Base-by-base conservation (phyloP, 2,797 vertebrate genomes). In the Acestrorhynchus altus region DNA sequence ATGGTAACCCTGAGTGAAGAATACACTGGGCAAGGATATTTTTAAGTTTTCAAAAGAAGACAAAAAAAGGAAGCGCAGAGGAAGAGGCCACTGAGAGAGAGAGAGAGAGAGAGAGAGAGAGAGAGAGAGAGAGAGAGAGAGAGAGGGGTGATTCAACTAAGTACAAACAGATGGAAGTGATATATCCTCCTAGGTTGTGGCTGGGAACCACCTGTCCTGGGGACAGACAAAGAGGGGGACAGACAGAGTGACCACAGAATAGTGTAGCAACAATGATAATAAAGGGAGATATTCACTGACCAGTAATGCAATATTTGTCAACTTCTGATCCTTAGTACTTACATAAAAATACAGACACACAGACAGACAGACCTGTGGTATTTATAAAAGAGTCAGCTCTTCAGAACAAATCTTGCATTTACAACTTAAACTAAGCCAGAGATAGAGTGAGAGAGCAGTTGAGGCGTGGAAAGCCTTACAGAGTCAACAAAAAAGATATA, bases 1-100 rank as follows among this genome's bases (percentile, higher is more conserved):
- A 93, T 93, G 91, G 92, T 81, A 92, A 94, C 92, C 76, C 84
- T 89, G 92, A 89, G 90, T 89, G 91, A 87, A 87, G 89, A 89
- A 90, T 85, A 87, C 89, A 90, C 82, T 85, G 74, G 11, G 83
- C 81, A 72, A 81, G 88, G 88, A 90, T 93, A 92, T 93, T 93
- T 93, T 92, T 91, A 90, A 85, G 91, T 40, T 91, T 94, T 93
- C 88, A 93, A 92, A 93, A 86, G 79, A 76, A 80, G 73, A 85
- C 84, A 88, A 90, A 89, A 79, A 91, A 91, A 88, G 91, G 86
- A 84, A 64, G 80, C 83, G 89, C 88, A 88, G 86, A 85, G 24
- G 18, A 81, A 85, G 76, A 20, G 54, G n/a, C n/a, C n/a, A n/a
- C n/a, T n/a, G n/a, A n/a, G 82, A 77, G 46, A 11, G 39, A 54